Percentiles rank a stretch among this genome's conserved stretches.
Conservation (phyloP, 1,140 invertebrate species). For the Drosophila lacteicornis region DNA sequence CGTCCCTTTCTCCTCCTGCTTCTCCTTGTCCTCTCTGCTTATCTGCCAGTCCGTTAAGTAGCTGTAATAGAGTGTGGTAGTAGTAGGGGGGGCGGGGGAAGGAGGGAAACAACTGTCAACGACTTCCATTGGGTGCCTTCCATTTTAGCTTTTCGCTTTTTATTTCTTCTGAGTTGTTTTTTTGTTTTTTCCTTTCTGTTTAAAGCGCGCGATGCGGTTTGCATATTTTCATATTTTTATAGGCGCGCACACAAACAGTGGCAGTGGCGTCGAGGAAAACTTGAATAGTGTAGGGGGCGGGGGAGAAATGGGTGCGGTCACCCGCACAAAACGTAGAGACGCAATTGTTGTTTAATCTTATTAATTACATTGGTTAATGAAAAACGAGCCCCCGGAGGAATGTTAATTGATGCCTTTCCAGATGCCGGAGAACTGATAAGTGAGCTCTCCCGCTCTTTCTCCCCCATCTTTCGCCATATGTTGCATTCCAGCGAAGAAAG, state of each 20-base stretch:
- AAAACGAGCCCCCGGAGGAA: conserved; percentile 61
- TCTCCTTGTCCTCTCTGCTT: conserved; percentile 35
- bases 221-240: conserved; percentile 76
- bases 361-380: conserved; percentile 81
- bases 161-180: conserved; percentile 18
- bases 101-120: conserved; percentile 48
- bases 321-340: conserved; percentile 56
- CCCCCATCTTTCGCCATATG: conserved; percentile 65
- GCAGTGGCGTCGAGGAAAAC: conserved; percentile 30
- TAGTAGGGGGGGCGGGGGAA: conserved; percentile 11
- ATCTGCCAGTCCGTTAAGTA: conserved; percentile 59
- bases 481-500: conserved; percentile 59
- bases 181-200: conserved; percentile 24
- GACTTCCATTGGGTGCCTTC: conserved; percentile 55
- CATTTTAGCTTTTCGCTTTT: conserved; percentile 60
- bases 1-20: conserved; percentile 1
- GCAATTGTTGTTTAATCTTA: conserved; percentile 82
- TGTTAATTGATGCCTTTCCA: conserved; percentile 75
- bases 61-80: conserved; percentile 49
- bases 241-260: conserved; percentile 17
- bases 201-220: conserved; percentile 75
- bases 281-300: conserved; percentile 19
- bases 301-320: conserved; percentile 75
- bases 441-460: conserved; percentile 14
- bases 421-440: conserved; percentile 49